Base-by-base conservation (phyloP, 1,140 invertebrate genomes). In the Caenorhabditis remanei region DNA sequence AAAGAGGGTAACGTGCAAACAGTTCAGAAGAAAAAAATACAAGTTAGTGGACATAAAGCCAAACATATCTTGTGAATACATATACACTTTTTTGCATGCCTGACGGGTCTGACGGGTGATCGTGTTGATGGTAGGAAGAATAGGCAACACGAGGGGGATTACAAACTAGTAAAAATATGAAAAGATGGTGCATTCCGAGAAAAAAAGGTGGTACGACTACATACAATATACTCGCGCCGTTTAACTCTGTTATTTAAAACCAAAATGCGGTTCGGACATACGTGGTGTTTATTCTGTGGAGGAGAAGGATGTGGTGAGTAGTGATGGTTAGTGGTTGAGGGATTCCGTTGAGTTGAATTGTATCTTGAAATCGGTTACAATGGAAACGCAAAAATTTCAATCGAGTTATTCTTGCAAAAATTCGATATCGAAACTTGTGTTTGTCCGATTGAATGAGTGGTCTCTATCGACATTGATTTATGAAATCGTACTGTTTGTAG, bases 341-440 rank as follows among this genome's bases (percentile, higher is more conserved):
- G 83, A 84, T 63, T 84, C 83, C 83, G 83, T 84, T 63, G 83
- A 84, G 83, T 84, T 84, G 83, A 84, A 84, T 84, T 84, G 83
- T 58, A 84, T 84, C 83, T 84, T 79, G 46, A 79, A 79, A 79
- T 79, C 71, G 71, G 71, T 79, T 79, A 79, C 71, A 79, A 79
- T 79, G 71, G 71, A 79, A 71, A 79, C 50, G 71, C 71, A 53
- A 79, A 79, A 79, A 79, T 19, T 50, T 32, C 46, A 53, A 53
- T 48, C 46, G 71, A 79, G 19, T 48, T 79, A 24, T 24, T 79
- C 46, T 79, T 79, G 71, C 71, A 79, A n/a, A 46, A 75, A 75
- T 19, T 75, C 32, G 32, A 61, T 61, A 14, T 32, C 32, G 21
- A 46, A 46, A n/a, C 46, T 48, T 79, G 71, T 48, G 46, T 19